Evolutionary conservation across 2,113 vertebrate genomes (phyloP), one percentile per base, ranked within the genome.

Genomic region (Candoia aspera): DNA sequence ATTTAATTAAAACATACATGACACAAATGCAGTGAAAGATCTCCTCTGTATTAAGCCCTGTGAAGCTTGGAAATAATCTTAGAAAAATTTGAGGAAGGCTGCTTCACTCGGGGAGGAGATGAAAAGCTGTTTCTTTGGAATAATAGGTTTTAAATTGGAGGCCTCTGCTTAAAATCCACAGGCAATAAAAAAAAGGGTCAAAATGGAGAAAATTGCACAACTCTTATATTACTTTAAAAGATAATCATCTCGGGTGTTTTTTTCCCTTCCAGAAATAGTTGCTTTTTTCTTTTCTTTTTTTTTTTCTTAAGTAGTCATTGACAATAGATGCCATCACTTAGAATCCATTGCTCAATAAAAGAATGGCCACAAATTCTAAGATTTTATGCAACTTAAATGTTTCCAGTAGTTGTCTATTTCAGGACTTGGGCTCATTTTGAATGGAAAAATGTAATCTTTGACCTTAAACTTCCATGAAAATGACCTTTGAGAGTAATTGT

Each of bases 71-170:
- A 96, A 97, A 97, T 93, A 93, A 87, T 92, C 95, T 96, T 94
- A 94, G 96, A 96, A 95, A 6, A 92, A 89, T 73, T 83, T 79
- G 88, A 90, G 95, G 91, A 53, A 95, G 95, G 95, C 89, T 88
- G 17, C 29, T 0, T 0, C 0, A 87, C 95, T 68, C 93, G 53
- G 85, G 95, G 95, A 95, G 84, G 94, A 94, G 95, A 6, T 24
- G 46, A 64, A 93, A 94, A 17, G 84, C 29, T 95, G 91, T 92
- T 95, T 88, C 95, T 58, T 46, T 95, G 86, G 95, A 94, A 94
- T 94, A 97, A 98, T 93, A 94, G 96, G 95, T 95, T 97, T 97
- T 95, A 96, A 98, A 98, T 97, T 96, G 97, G 95, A 97, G 96
- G 95, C 96, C 96, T 97, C 94, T 97, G 88, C 97, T 97, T 96